phyloP scores from a whole-genome alignment of 2,113 vertebrate genomes.

The Rattus rattus region DNA sequence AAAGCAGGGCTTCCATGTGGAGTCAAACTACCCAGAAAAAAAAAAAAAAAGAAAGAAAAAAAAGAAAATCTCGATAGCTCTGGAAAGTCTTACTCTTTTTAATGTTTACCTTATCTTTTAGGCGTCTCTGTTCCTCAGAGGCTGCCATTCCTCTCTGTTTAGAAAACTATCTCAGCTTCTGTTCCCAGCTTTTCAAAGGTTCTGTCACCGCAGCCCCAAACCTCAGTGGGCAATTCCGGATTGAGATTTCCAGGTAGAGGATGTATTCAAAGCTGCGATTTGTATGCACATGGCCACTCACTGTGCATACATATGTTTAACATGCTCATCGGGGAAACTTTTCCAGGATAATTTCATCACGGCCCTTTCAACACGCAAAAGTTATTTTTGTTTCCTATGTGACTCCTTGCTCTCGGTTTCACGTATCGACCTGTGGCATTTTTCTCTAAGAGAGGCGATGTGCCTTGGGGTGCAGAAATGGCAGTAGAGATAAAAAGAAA shows the following conservation, averaged over 20 bases:
- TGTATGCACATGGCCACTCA: not conserved
- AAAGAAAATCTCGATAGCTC: not conserved
- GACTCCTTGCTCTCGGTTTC: not conserved
- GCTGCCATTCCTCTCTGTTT: not conserved
- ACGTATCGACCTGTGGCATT: constrained; percentile 49
- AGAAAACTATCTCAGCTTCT: not conserved
- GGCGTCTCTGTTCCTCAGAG: not conserved
- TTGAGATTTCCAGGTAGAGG: constrained; percentile 17
- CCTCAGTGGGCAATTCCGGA: not conserved
- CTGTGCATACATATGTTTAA: not conserved
- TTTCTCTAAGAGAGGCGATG: not conserved
- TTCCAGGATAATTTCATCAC: constrained; percentile 8
- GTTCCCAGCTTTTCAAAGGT: not conserved
- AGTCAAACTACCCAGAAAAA: constrained; percentile 11
- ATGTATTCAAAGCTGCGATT: not conserved
- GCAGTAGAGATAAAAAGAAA: constrained; percentile 43
- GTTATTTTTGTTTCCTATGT: not conserved
- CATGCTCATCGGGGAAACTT: constrained; percentile 5
- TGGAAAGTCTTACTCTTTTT: not conserved
- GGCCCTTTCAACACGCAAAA: constrained; percentile 28
- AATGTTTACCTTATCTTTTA: constrained; percentile 17
- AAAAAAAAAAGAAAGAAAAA: not conserved
- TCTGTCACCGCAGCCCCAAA: not conserved
- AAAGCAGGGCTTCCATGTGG: not conserved
- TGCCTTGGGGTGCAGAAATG: not conserved